phyloP scores from a whole-genome alignment of 1,140 invertebrate genomes.

The Brachionus manjavacas region DNA sequence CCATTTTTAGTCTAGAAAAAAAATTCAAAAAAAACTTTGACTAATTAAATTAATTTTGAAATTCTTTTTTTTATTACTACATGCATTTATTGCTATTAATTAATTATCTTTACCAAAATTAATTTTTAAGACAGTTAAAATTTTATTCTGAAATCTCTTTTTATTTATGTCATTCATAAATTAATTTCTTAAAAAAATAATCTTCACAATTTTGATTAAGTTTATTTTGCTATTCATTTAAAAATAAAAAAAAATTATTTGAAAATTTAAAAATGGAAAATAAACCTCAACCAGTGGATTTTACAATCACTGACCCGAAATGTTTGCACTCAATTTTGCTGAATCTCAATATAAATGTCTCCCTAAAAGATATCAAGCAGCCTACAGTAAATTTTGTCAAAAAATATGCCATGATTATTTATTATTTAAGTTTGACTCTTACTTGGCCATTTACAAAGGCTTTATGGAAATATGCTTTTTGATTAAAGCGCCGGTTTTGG shows the following conservation, averaged over 20 bases:
- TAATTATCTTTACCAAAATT: not conserved
- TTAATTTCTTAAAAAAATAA: no score
- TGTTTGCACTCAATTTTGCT: not conserved
- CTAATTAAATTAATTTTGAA: not conserved
- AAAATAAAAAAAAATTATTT: not conserved
- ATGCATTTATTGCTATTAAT: not conserved
- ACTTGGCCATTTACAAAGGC: not conserved
- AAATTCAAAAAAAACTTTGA: not conserved
- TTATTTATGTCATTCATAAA: no score
- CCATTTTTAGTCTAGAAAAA: not conserved
- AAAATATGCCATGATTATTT: not conserved
- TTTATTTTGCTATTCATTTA: not conserved
- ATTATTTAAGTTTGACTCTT: not conserved
- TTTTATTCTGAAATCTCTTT: no score
- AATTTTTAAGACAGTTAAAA: no score
- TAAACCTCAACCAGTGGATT: not conserved
- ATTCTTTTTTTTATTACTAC: not conserved
- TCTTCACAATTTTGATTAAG: not conserved
- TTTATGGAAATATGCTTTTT: not conserved
- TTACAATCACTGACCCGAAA: not conserved
- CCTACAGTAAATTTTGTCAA: not conserved
- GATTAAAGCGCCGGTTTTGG: not conserved
- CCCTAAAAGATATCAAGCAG: slow-evolving; percentile 5
- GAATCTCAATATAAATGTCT: not conserved
- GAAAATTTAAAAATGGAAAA: not conserved